Conservation (phyloP, 2,113 vertebrate genomes). For the Mirounga angustirostris region DNA sequence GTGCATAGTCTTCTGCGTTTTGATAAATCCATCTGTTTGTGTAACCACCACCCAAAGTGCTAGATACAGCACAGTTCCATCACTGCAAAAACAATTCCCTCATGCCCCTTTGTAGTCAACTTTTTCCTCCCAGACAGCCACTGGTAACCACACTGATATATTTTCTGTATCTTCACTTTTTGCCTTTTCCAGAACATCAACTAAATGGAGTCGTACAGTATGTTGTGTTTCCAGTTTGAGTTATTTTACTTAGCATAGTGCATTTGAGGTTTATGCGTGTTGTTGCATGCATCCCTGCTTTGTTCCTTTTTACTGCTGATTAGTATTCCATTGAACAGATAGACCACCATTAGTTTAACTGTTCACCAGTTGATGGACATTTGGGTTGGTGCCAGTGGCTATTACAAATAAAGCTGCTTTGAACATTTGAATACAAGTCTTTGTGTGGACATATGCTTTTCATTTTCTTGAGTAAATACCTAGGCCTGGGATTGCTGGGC, state of each 20-base stretch:
- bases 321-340: neutral
- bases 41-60: neutral
- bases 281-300: neutral
- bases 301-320: neutral
- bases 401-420: neutral
- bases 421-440: neutral
- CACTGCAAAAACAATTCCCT: neutral
- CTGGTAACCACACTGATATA: neutral
- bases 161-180: neutral
- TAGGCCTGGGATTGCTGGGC: neutral
- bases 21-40: neutral
- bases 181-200: neutral
- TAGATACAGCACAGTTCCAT: neutral
- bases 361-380: constrained; percentile 3
- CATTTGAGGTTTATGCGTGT: neutral
- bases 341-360: neutral
- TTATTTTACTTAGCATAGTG: neutral
- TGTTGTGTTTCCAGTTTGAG: neutral
- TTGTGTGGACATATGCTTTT: neutral
- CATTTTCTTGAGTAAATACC: constrained; percentile 1
- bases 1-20: neutral
- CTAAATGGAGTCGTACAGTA: neutral
- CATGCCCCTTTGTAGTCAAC: neutral
- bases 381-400: neutral
- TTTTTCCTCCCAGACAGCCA: neutral